Evolutionary conservation across 1,140 invertebrate genomes (phyloP).

Genomic region (Dendrolimus punctatus): DNA sequence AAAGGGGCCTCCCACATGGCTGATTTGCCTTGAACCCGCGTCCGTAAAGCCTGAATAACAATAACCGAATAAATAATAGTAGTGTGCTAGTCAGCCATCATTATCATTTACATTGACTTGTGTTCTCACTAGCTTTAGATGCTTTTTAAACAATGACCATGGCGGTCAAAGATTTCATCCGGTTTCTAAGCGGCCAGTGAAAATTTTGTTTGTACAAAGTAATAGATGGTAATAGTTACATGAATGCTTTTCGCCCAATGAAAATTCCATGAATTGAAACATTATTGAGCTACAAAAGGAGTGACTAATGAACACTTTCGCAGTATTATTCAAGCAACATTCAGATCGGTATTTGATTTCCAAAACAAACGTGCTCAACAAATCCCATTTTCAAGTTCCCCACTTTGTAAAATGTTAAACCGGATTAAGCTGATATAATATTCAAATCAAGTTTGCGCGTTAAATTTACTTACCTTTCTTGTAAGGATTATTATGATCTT

Average conservation of each 20-base stretch:
- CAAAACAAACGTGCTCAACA: conserved; percentile 23
- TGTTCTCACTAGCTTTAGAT: no score
- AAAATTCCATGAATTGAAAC: conserved; percentile 1
- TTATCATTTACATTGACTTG: not conserved
- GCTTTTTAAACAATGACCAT: no score
- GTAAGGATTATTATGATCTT: no score
- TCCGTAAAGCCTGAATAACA: conserved; percentile 32
- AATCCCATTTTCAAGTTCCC: conserved; percentile 11
- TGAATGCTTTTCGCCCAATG: not conserved
- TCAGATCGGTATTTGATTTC: conserved; percentile 16
- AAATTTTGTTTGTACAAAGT: no score
- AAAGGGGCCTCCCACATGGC: conserved; percentile 31
- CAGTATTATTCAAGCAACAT: conserved; percentile 15
- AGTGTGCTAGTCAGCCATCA: conserved; percentile 9
- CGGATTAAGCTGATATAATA: conserved; percentile 8
- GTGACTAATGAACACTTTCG: conserved; percentile 14
- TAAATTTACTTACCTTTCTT: no score
- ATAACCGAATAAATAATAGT: conserved; percentile 25
- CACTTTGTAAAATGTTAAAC: conserved; percentile 17
- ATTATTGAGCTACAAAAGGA: conserved; percentile 4
- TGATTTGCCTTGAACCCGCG: conserved; percentile 34
- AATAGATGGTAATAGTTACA: no score
- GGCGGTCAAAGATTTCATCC: no score
- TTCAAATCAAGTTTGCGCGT: no score
- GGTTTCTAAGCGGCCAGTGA: no score